Conservation (phyloP, 2,113 vertebrate species). For the Benthochromis sp. region DNA sequence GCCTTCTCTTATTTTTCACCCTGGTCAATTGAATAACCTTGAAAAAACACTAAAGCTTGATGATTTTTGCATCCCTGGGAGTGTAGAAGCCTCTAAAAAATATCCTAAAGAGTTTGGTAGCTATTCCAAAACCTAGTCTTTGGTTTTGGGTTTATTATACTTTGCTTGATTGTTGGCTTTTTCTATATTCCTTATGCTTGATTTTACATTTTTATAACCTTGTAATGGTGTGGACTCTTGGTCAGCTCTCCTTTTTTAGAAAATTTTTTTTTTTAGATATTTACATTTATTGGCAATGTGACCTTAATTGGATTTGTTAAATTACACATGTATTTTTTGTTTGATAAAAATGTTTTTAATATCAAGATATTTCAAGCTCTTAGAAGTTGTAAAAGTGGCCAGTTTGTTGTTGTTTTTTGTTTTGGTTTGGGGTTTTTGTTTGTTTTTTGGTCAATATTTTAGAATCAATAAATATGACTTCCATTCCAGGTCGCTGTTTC, state of each 20-base stretch:
- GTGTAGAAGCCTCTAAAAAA: neutral
- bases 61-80: neutral
- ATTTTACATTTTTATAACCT: neutral
- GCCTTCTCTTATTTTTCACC: neutral
- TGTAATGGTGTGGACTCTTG: rapidly evolving
- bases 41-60: neutral
- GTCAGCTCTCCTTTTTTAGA: neutral
- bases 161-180: neutral
- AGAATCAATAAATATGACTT: neutral
- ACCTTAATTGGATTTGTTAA: neutral
- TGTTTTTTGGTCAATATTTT: neutral
- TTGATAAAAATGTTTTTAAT: neutral
- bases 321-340: neutral
- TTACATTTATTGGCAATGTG: neutral
- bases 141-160: neutral
- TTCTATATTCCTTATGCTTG: neutral
- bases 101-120: neutral
- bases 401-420: neutral
- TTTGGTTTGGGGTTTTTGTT: neutral
- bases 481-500: neutral
- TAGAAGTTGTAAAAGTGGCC: neutral
- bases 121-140: neutral
- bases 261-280: neutral
- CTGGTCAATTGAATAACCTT: neutral
- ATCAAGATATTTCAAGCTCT: rapidly evolving